Evolutionary conservation across 2,113 vertebrate genomes (phyloP), one percentile per base, ranked within the genome.

Genomic region (Chionis minor): DNA sequence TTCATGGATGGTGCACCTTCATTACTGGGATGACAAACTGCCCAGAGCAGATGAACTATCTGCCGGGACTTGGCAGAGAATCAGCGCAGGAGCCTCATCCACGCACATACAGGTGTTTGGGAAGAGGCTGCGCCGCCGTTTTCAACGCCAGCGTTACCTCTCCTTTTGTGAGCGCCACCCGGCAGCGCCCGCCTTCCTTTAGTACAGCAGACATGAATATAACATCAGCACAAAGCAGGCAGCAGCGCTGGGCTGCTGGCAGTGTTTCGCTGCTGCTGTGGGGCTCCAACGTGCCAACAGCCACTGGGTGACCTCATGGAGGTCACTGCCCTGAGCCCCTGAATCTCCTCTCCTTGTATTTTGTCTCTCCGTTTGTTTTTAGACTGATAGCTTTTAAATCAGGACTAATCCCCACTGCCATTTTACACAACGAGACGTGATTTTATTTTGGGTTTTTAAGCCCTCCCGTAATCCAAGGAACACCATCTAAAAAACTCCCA

Each of bases 141-240:
- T 51, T 35, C 58, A 62, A 16, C 33, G 56, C 4, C 1, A 1
- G 3, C 9, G 13, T 45, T n/a, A 18, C 33, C 6, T 33, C 47
- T 56, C 14, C 18, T 61, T 65, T 32, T 40, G 23, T 42, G 32
- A 92, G 52, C 58, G 65, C 20, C 27, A 58, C 40, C 9, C 51
- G 63, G 65, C 32, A 26, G 4, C 0, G 1, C 13, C n/a, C 22
- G 6, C 0, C 1, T 27, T 44, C 30, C 26, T 74, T 47, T 44
- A 51, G 38, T 13, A 11, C 8, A 42, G n/a, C 51, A 38, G 42
- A 28, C 2, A 3, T 10, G 11, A 18, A 32, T 44, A 32, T 7
- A 21, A 19, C 54, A 9, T 28, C 3, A 62, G 14, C 62, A 66
- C 22, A 67, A 58, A 54, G 7, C 21, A 5, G 1, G 0, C 0